phyloP scores from a whole-genome alignment of 2,797 vertebrate species.

The Spinibarbus caldwelli region DNA sequence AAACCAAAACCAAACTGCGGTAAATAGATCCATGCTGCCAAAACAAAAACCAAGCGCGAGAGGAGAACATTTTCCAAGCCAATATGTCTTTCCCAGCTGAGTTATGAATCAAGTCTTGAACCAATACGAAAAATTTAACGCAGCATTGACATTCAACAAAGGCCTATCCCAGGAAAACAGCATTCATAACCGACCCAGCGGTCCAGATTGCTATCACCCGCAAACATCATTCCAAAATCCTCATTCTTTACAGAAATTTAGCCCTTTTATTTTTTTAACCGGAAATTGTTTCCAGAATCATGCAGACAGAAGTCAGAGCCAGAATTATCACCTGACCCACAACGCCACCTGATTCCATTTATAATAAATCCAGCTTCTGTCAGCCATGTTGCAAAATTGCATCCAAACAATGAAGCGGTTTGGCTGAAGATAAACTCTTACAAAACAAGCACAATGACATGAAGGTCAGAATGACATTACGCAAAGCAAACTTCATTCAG shows the following conservation, averaged over 20 bases:
- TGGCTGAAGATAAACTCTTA: not conserved
- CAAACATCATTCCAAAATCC: not conserved
- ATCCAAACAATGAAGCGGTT: not conserved
- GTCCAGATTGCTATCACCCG: not conserved
- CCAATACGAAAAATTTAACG: not conserved
- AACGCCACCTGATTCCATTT: conserved; percentile 3
- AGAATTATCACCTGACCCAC: not conserved
- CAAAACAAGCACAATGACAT: not conserved
- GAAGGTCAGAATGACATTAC: not conserved
- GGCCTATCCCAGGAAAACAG: conserved; percentile 15
- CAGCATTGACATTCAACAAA: not conserved
- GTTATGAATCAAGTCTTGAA: not conserved
- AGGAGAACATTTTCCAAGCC: not conserved
- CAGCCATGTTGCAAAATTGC: not conserved
- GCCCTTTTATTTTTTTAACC: not conserved
- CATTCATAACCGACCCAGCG: not conserved
- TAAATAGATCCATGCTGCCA: not conserved
- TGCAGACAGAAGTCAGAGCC: not conserved
- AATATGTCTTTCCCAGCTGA: not conserved
- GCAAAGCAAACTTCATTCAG: not conserved
- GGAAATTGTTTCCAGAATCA: conserved; percentile 6
- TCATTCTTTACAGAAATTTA: not conserved
- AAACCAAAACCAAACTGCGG: not conserved
- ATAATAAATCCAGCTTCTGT: not conserved
- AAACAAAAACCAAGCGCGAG: not conserved